phyloP scores from a whole-genome alignment of 2,888 invertebrate species.

The Phymatocera aterrima region DNA sequence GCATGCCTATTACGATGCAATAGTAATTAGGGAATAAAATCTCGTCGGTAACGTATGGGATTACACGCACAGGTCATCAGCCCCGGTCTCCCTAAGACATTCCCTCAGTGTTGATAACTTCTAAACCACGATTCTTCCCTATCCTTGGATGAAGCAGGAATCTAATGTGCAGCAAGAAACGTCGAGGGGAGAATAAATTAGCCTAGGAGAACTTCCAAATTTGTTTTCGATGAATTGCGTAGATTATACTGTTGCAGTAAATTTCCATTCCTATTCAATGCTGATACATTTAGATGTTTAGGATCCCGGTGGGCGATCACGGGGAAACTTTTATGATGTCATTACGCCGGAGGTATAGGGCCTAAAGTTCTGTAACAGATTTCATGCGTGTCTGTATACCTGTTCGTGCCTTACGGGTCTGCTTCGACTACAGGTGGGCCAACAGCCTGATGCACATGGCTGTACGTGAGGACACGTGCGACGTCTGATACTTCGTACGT shows the following conservation, averaged over 20 bases:
- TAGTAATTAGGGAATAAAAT: constrained; percentile 26
- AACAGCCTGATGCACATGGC: constrained; percentile 13
- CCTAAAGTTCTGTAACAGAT: constrained; percentile 26
- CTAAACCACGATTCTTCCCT: background rate
- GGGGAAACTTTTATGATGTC: background rate
- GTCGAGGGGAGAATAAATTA: background rate
- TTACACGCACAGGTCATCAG: constrained; percentile 12
- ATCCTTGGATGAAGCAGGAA: background rate
- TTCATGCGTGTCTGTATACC: background rate
- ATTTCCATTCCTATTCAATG: constrained; percentile 3
- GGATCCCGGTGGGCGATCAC: background rate
- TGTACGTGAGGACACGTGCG: constrained; percentile 12
- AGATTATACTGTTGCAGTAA: constrained; percentile 20
- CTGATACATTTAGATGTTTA: background rate
- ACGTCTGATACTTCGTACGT: background rate
- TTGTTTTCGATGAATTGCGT: background rate
- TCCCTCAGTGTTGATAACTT: background rate
- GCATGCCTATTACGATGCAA: constrained; percentile 17
- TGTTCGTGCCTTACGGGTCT: background rate
- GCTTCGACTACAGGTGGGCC: constrained; percentile 22
- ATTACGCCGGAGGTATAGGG: constrained; percentile 11
- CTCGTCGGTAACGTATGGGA: constrained; percentile 21
- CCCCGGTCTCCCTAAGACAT: constrained; percentile 14
- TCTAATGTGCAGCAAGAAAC: background rate
- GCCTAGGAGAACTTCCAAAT: background rate